A percentile compares a stretch with the other conserved stretches of the same genome.
Conservation (phyloP, 2,797 vertebrate genomes). For the Thamnophis elegans region DNA sequence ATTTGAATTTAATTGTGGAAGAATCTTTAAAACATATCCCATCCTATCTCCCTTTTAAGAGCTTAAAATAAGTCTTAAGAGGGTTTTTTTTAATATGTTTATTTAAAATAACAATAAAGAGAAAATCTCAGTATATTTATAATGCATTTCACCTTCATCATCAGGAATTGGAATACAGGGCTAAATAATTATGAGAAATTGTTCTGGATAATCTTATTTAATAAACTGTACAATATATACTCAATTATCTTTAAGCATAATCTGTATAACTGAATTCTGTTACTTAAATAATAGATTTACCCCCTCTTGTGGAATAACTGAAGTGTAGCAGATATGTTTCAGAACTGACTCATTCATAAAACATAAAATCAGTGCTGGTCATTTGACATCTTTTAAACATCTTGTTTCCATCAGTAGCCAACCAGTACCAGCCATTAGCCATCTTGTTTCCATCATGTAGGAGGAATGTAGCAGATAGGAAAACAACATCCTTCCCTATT, state of each 20-base stretch:
- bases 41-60: too few species aligned
- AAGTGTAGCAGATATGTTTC: neutral
- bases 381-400: neutral
- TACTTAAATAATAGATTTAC: neutral
- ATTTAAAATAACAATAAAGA: neutral
- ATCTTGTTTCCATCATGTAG: too few species aligned
- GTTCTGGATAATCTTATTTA: neutral
- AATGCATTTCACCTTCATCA: neutral
- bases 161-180: neutral
- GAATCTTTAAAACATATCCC: neutral
- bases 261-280: neutral
- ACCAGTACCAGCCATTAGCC: neutral
- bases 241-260: neutral
- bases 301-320: slow-evolving; percentile 17
- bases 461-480: neutral
- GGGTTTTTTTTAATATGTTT: neutral
- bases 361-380: neutral
- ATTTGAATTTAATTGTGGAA: neutral
- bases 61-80: neutral
- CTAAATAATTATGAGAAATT: neutral
- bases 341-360: neutral
- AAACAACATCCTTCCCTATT: neutral
- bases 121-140: neutral
- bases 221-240: neutral
- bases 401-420: neutral